Evolutionary conservation across 2,797 vertebrate genomes (phyloP).

Genomic region (Sebastiscus tertius): DNA sequence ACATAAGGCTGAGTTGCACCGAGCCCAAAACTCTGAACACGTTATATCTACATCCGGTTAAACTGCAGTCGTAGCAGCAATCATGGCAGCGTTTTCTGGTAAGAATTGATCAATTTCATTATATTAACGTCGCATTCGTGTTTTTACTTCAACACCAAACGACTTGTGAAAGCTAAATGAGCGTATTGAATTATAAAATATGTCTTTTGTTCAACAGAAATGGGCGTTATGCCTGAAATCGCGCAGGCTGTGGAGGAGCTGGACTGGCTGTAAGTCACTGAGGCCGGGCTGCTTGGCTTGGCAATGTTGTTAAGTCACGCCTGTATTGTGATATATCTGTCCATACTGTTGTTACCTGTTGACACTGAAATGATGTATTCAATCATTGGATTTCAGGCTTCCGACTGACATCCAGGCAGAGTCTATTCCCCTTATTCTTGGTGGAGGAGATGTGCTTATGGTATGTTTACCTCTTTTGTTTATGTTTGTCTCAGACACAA

Average conservation of each 20-base stretch:
- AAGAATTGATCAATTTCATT: neutral
- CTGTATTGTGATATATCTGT: neutral
- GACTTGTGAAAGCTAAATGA: fast-evolving
- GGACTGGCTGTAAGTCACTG: slow-evolving; percentile 96
- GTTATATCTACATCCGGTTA: slow-evolving; percentile 70
- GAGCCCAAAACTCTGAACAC: slow-evolving; percentile 11
- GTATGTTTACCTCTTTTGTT: slow-evolving; percentile 65
- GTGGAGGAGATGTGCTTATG: slow-evolving; percentile 98
- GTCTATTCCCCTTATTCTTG: slow-evolving; percentile 94
- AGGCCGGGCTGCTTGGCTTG: neutral
- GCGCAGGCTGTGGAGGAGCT: slow-evolving; percentile 97
- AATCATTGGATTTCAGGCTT: slow-evolving; percentile 80
- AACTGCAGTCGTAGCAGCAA: slow-evolving; percentile 14
- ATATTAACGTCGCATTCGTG: fast-evolving
- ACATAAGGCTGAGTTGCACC: neutral
- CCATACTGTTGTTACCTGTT: no score
- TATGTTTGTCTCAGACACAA: neutral
- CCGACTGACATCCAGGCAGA: slow-evolving; percentile 99
- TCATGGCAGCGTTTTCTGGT: slow-evolving; percentile 87
- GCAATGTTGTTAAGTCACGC: neutral
- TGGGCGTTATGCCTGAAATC: slow-evolving; percentile 99
- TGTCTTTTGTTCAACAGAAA: slow-evolving; percentile 79
- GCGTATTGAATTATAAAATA: fast-evolving
- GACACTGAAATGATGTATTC: neutral
- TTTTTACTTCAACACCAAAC: fast-evolving